Base-by-base conservation (phyloP, 1,140 invertebrate genomes). In the Hylyphantes graminicola region DNA sequence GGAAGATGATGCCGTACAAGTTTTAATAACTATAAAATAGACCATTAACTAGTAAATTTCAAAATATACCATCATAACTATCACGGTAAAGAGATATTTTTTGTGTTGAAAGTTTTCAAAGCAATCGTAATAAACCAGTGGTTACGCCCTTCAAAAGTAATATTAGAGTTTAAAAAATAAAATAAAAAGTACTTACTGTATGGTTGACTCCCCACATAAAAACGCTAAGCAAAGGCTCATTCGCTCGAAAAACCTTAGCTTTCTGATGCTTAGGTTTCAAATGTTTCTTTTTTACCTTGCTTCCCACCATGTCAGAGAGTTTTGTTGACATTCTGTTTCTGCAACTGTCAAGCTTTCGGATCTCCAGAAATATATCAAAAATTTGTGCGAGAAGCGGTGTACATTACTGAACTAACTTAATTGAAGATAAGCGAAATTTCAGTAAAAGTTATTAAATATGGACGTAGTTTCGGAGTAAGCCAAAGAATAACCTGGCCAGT, bases 161-260 rank as follows among this genome's bases (percentile, higher is more conserved):
- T 1, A 35, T 35, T 5, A 5, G 2, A 35, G 35, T 35, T n/a
- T 17, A 17, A 54, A 70, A 70, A n/a, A 51, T 51, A 67, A 67
- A 68, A 6, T 68, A 67, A 67, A 70, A 80, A 79, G 12, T 35
- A 84, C 85, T 86, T 74, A 86, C 85, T 96, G 98, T 98, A 90
- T 99, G 97, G 93, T 99, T 99, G 86, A 99, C 95, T 88, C 98
- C 98, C 98, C 98, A 99, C 98, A 99, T 99, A 90, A 99, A 98
- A 86, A 99, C 98, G 88, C 97, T 98, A 54, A 99, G 92, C 87
- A 99, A 93, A 59, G 98, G 98, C 91, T 99, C 98, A 92, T 97
- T 99, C 17, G 98, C 97, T 89, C 98, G 93, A 91, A 99, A 99
- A 81, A 99, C 93, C 91, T 99, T 99, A 86, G 96, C 95, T 92